Evolutionary conservation across 92 coral and sea anemone genomes (phyloP).

Genomic region (Siderastrea radians): DNA sequence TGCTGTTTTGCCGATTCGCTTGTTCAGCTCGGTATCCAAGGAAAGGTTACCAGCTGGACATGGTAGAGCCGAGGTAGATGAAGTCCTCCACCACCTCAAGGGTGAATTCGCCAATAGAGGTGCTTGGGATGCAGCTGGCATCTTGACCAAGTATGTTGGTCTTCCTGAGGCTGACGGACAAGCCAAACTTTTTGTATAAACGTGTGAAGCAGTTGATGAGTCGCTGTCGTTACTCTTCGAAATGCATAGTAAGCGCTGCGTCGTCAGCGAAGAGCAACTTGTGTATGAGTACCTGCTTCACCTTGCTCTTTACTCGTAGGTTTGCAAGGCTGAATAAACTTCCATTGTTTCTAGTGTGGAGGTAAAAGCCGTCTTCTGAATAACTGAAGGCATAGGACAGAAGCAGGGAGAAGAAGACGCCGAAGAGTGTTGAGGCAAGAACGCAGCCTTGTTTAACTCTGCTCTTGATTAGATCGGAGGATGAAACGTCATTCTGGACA

Average conservation of each 20-base stretch:
- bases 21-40: conserved; percentile 25
- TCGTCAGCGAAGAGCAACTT: not conserved
- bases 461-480: conserved; percentile 37
- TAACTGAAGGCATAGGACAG: conserved; percentile 32
- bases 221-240: not conserved
- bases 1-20: conserved; percentile 28
- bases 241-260: not conserved
- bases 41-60: not conserved
- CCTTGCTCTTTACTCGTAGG: not conserved
- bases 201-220: conserved; percentile 10
- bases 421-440: conserved; percentile 66
- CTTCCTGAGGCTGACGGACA: conserved; percentile 53
- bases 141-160: conserved; percentile 33
- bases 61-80: conserved; percentile 26
- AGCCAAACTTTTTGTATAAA: conserved; percentile 52
- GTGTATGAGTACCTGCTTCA: not conserved
- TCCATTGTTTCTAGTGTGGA: not conserved
- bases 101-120: not conserved
- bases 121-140: conserved; percentile 4
- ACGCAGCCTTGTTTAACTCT: conserved; percentile 57
- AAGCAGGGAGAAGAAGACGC: conserved; percentile 47
- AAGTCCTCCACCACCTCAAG: conserved; percentile 23
- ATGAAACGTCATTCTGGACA: not conserved
- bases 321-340: conserved; percentile 5
- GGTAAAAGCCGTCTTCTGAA: conserved; percentile 12